A percentile compares a stretch with the other conserved stretches of the same genome.
phyloP scores from a whole-genome alignment of 2,797 vertebrate species.

The Melanogrammus aeglefinus region DNA sequence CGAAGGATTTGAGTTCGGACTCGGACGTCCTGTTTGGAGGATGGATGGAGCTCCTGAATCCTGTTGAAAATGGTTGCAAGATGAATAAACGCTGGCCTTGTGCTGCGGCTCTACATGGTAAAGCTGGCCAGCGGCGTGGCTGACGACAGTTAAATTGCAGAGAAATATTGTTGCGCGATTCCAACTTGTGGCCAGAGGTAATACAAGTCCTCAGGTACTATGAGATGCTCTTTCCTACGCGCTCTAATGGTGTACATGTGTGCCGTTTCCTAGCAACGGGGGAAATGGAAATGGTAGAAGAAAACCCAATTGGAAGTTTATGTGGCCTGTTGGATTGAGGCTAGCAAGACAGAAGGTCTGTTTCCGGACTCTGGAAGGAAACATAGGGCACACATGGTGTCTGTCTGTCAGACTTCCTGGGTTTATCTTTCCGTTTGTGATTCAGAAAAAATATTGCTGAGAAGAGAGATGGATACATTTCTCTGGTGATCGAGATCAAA shows the following conservation, averaged over 20 bases:
- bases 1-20: constrained; percentile 34
- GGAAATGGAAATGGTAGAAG: constrained; percentile 22
- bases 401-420: constrained; percentile 51
- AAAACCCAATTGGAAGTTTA: constrained; percentile 19
- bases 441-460: constrained; percentile 35
- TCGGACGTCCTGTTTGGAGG: constrained; percentile 19
- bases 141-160: not conserved
- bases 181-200: constrained; percentile 9
- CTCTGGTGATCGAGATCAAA: constrained; percentile 51
- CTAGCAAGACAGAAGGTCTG: not conserved
- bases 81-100: not conserved
- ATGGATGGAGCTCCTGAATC: constrained; percentile 33
- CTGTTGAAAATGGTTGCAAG: constrained; percentile 41
- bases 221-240: constrained; percentile 9
- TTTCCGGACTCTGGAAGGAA: constrained; percentile 38
- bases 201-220: constrained; percentile 16
- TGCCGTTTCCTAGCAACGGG: constrained; percentile 29
- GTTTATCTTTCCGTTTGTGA: constrained; percentile 18
- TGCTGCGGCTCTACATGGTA: not conserved
- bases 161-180: constrained; percentile 14
- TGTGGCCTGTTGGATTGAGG: constrained; percentile 12
- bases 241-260: constrained; percentile 28
- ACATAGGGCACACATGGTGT: constrained; percentile 25
- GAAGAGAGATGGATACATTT: constrained; percentile 45
- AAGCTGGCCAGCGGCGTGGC: not conserved